These are phyloP conservation scores for Gadopsis marmoratus DNA, from an alignment of 2,797 vertebrate species.

Conservation along the genomic window DNA sequence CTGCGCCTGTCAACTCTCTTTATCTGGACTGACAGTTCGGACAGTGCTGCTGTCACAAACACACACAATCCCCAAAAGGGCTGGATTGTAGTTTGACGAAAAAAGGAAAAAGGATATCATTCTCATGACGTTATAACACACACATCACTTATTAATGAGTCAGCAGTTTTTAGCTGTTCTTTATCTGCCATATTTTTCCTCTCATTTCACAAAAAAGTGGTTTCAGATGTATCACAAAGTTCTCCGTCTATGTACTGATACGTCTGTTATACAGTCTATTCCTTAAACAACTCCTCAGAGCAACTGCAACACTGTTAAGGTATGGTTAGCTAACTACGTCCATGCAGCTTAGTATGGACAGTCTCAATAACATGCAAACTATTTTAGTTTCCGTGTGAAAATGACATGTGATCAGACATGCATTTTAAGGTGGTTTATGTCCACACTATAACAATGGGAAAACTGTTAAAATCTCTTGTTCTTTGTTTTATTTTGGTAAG, in stretches of 20 bases:
- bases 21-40: slow-evolving; percentile 65
- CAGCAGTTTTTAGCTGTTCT: not conserved
- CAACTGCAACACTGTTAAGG: no score
- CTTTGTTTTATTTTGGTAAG: no score
- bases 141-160: not conserved
- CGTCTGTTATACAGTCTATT: not conserved
- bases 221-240: not conserved
- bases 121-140: not conserved
- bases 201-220: not conserved
- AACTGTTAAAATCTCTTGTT: no score
- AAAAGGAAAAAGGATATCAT: not conserved
- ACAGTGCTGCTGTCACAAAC: slow-evolving; percentile 43
- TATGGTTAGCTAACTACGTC: no score
- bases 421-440: no score
- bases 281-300: no score
- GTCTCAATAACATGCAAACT: not conserved
- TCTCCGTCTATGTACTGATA: not conserved
- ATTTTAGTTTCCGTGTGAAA: not conserved
- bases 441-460: no score
- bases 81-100: not conserved
- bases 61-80: not conserved
- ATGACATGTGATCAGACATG: not conserved
- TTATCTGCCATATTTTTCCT: not conserved
- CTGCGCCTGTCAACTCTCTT: slow-evolving; percentile 50
- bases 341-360: no score